Base-by-base conservation (phyloP, 2,113 vertebrate genomes). In the Tenebrosternarchus preto region DNA sequence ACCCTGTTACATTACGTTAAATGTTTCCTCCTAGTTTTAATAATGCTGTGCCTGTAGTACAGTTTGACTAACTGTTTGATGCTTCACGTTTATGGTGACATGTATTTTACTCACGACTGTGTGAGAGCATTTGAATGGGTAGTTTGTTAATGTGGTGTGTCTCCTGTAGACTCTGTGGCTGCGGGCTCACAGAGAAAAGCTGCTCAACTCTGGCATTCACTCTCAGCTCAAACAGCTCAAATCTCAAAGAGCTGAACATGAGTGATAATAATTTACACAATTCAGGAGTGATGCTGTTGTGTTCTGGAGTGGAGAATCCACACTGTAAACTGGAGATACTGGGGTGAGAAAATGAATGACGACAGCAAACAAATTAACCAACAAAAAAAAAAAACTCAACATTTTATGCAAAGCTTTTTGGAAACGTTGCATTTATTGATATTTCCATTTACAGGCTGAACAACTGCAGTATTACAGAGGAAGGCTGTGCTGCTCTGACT, bases 141-240 rank as follows among this genome's bases (percentile, higher is more conserved):
- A 60, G 22, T 24, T 24, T 60, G 12, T 29, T 17, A 5, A 3
- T 9, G 15, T 27, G 17, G 25, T 50, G 25, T 71, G 22, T 53
- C 43, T 53, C 25, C 43, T 43, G 6, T 6, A 71, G 68, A 22
- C 43, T 71, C 6, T 27, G 39, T 27, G 43, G 43, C 12, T 71
- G 68, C 53, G 17, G 43, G 12, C 43, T 71, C 39, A 27, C 68
- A 17, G 68, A 29, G 68, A 25, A 71, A 53, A 50, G 22, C 43
- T 71, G 39, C 33, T 16, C n/a, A 17, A 25, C 15, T 53, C 43
- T 71, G 43, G 39, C 68, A 12, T 50, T 25, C 12, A 43, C 8
- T 71, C 68, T 71, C 39, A 71, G 68, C n/a, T 71, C 43, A 53
- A 71, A 71, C 9, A 6, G 4, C 39, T 71, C 43, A 24, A 25